These are phyloP conservation scores for Thymallus thymallus DNA, from an alignment of 2,113 vertebrate species.

Conservation along the genomic window DNA sequence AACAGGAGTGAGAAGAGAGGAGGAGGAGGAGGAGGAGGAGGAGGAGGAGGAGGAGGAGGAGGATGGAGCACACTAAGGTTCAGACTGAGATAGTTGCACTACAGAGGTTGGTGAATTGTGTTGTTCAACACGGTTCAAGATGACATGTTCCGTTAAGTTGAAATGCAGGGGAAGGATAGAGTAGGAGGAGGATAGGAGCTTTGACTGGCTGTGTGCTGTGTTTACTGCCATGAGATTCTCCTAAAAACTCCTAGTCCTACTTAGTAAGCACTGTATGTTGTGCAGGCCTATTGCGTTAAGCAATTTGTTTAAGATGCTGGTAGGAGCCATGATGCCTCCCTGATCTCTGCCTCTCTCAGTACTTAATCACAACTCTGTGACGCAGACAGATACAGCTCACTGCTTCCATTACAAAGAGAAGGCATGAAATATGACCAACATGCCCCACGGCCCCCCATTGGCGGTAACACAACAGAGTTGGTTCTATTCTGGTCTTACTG, in stretches of 20 bases:
- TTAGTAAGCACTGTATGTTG: too few species aligned
- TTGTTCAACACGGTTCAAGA: not conserved
- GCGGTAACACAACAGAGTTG: conserved; percentile 28
- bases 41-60: not conserved
- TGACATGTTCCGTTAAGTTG: not conserved
- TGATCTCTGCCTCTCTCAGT: too few species aligned
- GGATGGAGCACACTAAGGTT: not conserved
- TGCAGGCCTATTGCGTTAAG: not conserved
- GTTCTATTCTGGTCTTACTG: conserved; percentile 50
- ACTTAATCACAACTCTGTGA: conserved; percentile 42
- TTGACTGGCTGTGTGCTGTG: not conserved
- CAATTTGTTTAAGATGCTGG: not conserved
- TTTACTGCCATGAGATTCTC: too few species aligned
- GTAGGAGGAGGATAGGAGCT: not conserved
- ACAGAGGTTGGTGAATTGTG: not conserved
- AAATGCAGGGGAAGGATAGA: not conserved
- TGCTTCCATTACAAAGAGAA: conserved; percentile 70
- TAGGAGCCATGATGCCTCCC: not conserved
- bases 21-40: conserved; percentile 10
- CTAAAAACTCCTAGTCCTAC: too few species aligned
- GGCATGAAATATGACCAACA: conserved; percentile 63
- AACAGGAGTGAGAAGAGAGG: conserved; percentile 35
- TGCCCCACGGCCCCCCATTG: conserved; percentile 41
- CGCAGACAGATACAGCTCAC: conserved; percentile 50
- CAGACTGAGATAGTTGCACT: not conserved